phyloP scores from a whole-genome alignment of 2,797 vertebrate species.

The Acipenser oxyrinchus region DNA sequence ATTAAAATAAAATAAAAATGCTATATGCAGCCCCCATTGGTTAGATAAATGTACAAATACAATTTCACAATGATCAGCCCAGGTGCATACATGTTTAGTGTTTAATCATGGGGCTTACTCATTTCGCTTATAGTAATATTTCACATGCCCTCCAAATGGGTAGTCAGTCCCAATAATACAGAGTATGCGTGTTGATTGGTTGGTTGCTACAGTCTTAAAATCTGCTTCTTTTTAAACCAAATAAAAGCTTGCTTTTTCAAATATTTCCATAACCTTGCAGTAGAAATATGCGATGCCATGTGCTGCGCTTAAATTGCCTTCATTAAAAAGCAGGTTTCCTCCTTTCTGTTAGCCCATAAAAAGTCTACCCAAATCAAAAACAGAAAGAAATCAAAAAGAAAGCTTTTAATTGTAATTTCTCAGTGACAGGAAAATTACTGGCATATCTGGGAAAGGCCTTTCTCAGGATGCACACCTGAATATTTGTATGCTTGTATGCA shows the following conservation, averaged over 20 bases:
- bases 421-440: background rate
- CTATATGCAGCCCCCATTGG: too few species aligned
- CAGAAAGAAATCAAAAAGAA: slow-evolving; percentile 11
- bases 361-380: slow-evolving; percentile 31
- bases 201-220: slow-evolving; percentile 23
- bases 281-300: slow-evolving; percentile 43
- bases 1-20: too few species aligned
- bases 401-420: slow-evolving; percentile 16
- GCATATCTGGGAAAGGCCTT: too few species aligned
- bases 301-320: slow-evolving; percentile 39
- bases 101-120: too few species aligned
- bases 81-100: too few species aligned
- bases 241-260: slow-evolving; percentile 28
- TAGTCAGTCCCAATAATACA: too few species aligned
- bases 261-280: slow-evolving; percentile 41
- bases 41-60: too few species aligned
- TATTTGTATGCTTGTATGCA: too few species aligned
- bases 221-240: slow-evolving; percentile 29
- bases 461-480: too few species aligned
- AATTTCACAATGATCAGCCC: too few species aligned
- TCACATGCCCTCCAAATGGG: too few species aligned
- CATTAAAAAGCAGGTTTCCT: slow-evolving; percentile 32
- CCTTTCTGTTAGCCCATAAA: slow-evolving; percentile 32
- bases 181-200: background rate
- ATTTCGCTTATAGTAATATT: too few species aligned